A percentile compares a stretch with the other conserved stretches of the same genome.
These are phyloP conservation scores for Eurypyga helias DNA, from an alignment of 2,113 vertebrate species.

Conservation along the genomic window DNA sequence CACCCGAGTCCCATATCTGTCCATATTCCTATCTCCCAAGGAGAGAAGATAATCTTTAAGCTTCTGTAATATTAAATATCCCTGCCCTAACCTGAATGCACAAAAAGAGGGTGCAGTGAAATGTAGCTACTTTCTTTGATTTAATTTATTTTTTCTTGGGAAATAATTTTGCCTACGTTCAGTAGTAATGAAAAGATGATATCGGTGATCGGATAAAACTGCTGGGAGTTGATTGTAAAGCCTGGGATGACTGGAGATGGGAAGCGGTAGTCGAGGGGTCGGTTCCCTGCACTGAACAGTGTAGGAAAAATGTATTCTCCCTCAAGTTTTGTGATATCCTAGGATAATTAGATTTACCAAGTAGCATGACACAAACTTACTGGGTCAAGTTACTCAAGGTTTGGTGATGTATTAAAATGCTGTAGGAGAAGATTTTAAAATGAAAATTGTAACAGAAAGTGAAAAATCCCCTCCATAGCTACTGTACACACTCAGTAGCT, in stretches of 20 bases:
- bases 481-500: background rate
- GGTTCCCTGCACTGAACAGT: background rate
- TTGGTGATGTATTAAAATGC: background rate
- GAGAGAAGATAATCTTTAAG: slow-evolving; percentile 59
- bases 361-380: background rate
- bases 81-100: slow-evolving; percentile 15
- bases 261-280: background rate
- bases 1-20: background rate
- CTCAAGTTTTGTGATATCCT: background rate
- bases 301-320: background rate
- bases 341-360: background rate
- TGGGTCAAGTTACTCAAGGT: background rate
- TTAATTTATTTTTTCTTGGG: slow-evolving; percentile 52
- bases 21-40: slow-evolving; percentile 59
- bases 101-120: slow-evolving; percentile 33
- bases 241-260: background rate
- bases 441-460: background rate
- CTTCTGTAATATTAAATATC: slow-evolving; percentile 21
- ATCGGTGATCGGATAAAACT: background rate
- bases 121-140: slow-evolving; percentile 5
- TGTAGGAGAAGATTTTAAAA: background rate
- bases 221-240: background rate
- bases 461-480: background rate
- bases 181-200: background rate
- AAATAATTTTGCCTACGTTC: slow-evolving; percentile 3